phyloP scores from a whole-genome alignment of 2,797 vertebrate genomes.

The Nothura maculosa region DNA sequence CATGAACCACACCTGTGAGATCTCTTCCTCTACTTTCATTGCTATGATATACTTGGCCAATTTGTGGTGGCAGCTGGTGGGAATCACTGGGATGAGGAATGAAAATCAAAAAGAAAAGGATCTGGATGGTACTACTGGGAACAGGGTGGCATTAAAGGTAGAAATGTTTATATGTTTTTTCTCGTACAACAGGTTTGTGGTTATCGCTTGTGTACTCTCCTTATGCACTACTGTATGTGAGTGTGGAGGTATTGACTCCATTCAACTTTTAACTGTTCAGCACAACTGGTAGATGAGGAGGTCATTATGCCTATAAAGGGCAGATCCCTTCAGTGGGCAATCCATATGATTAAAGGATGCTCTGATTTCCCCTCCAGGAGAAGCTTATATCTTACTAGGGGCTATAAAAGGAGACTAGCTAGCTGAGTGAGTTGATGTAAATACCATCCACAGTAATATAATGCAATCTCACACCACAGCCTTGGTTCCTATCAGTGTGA shows the following conservation, averaged over 20 bases:
- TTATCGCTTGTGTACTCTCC: not conserved
- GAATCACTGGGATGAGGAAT: not conserved
- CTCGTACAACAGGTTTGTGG: not conserved
- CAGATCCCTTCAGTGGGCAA: not conserved
- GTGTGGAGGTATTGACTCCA: not conserved
- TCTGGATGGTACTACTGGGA: not conserved
- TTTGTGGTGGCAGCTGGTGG: not conserved
- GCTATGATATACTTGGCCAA: not conserved
- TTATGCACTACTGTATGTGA: not conserved
- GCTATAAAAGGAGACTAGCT: not conserved
- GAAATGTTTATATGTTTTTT: not conserved
- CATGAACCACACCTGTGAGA: not conserved
- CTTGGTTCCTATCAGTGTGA: not conserved
- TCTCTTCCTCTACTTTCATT: not conserved
- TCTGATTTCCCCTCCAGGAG: not conserved
- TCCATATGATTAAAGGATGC: not conserved
- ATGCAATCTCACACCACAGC: not conserved
- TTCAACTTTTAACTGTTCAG: not conserved
- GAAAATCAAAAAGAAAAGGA: not conserved
- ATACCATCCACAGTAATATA: not conserved
- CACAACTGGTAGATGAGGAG: not conserved
- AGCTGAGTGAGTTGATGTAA: not conserved
- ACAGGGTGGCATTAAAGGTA: not conserved
- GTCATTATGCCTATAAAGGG: not conserved
- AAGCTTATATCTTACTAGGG: not conserved